Evolutionary conservation across 2,888 invertebrate species (phyloP), one percentile per base, ranked within the genome.

Genomic region (Cryptocephalus primarius): DNA sequence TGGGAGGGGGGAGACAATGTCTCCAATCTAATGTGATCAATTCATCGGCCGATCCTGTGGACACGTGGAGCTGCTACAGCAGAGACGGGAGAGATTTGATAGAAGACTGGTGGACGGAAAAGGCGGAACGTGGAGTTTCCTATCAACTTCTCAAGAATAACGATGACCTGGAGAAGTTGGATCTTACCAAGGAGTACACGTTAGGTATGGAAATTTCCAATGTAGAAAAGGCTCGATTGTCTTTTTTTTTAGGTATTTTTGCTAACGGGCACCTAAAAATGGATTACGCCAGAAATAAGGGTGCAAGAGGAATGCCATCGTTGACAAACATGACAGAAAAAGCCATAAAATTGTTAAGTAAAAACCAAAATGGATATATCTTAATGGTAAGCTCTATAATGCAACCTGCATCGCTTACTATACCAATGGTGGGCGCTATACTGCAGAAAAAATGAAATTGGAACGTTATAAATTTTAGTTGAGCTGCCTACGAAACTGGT

Each of bases 1-100:
- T 93, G 77, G 93, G 92, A 1, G 93, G 93, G 4, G 92, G 93
- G 0, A 75, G 83, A 40, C 85, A 87, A 43, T 61, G 61, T 42
- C 66, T 90, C 8, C 75, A 80, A 31, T 77, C 83, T 0, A 76
- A 83, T 58, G 71, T 75, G 0, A 69, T 70, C 1, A 70, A 74
- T 1, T 59, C 71, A 0, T 43, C 46, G 0, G 69, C 66, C 0
- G 85, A 86, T 55, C 68, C 66, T 0, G 49, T 69, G 9, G 71
- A 70, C 43, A 61, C 59, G 1, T 69, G 68, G 67, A 54, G 65
- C 55, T 86, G 89, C 51, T 71, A 73, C 32, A 78, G 90, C 1
- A 68, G 67, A 40, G 92, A 92, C 60, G 85, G 85, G 0, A 73
- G 82, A 38, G 76, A 93, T 70, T 76, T 94, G 22, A 81, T 90